phyloP scores from a whole-genome alignment of 2,797 vertebrate species.

The Micrastur ruficollis region DNA sequence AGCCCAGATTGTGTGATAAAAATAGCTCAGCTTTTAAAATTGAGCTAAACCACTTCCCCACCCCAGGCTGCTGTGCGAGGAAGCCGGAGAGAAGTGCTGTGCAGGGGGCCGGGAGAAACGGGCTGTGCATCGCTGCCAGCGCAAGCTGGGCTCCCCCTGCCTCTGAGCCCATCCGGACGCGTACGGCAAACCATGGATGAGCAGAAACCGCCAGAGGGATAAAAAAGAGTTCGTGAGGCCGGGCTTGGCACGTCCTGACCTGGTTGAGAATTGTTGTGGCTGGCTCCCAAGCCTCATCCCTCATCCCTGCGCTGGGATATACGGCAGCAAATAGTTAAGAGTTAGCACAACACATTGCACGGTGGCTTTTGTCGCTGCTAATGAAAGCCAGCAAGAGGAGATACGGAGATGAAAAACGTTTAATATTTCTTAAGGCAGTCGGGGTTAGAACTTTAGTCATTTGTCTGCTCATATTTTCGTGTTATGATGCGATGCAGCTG shows the following conservation, averaged over 20 bases:
- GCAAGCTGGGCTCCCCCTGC: background rate
- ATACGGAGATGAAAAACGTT: conserved; percentile 6
- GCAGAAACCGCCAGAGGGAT: background rate
- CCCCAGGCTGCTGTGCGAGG: background rate
- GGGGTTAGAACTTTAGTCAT: conserved; percentile 26
- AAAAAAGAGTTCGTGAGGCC: background rate
- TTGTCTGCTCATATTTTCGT: conserved; percentile 50
- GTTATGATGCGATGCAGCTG: conserved; percentile 35
- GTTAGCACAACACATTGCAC: background rate
- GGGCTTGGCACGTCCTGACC: background rate
- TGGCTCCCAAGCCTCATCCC: background rate
- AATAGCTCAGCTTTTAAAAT: background rate
- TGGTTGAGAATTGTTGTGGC: background rate
- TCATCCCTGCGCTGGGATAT: accelerated
- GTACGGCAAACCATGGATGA: accelerated
- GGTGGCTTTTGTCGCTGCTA: background rate
- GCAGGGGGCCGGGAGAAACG: too few relatives aligned
- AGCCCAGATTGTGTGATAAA: background rate
- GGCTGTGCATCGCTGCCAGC: background rate
- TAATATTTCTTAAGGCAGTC: conserved; percentile 8
- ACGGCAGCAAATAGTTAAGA: background rate
- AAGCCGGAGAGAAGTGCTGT: background rate
- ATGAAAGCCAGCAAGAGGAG: background rate
- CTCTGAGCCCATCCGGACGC: background rate
- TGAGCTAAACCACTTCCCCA: background rate